Conservation (phyloP, 2,113 vertebrate species). For the Terrapene triunguis region DNA sequence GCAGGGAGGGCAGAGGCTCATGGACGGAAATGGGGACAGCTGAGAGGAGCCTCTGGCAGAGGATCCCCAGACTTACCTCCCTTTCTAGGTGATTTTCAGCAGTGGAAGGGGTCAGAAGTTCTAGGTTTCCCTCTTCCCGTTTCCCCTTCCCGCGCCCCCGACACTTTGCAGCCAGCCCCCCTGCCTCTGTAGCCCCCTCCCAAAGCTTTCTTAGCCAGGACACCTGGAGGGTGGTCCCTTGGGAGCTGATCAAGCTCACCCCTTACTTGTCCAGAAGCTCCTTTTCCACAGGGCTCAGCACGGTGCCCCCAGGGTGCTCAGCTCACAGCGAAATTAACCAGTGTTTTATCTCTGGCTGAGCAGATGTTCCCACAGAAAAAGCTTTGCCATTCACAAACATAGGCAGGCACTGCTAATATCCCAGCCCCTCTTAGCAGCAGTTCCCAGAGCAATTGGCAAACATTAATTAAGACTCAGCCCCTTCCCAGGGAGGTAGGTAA, state of each 20-base stretch:
- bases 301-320: neutral
- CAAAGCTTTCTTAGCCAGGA: neutral
- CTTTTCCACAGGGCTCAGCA: neutral
- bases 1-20: neutral
- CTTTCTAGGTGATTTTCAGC: neutral
- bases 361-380: neutral
- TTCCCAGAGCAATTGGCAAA: neutral
- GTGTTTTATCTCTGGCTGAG: neutral
- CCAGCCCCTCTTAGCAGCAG: neutral
- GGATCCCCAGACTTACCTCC: neutral
- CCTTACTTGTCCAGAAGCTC: neutral
- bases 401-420: neutral
- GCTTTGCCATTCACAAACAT: neutral
- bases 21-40: neutral
- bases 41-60: neutral
- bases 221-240: neutral
- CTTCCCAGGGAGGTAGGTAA: neutral
- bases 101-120: neutral
- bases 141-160: too few relatives aligned
- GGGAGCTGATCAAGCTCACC: neutral
- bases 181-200: neutral
- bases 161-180: too few relatives aligned
- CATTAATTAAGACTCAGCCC: neutral
- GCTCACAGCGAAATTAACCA: neutral
- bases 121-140: too few relatives aligned